Conservation (phyloP, 1,140 invertebrate species). For the Holotrichia oblita region DNA sequence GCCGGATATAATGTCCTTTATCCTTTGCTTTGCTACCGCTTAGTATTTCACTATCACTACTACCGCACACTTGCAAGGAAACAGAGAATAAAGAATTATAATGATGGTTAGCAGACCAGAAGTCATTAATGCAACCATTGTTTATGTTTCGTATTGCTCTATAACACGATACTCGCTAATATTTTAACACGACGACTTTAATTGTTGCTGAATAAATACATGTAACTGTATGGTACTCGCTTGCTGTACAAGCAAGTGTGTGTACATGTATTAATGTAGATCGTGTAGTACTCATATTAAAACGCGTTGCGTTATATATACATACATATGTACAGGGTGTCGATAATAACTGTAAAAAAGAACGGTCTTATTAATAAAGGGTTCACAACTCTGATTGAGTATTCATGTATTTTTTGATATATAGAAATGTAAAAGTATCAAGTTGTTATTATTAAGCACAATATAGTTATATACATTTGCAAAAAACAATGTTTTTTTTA, state of each 20-base stretch:
- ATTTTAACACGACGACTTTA: constrained; percentile 5
- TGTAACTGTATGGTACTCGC: neutral
- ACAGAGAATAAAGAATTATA: constrained; percentile 25
- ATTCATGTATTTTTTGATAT: too few species aligned
- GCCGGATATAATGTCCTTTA: constrained; percentile 7
- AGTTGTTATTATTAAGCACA: too few species aligned
- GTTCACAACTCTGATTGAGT: too few species aligned
- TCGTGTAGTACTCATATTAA: too few species aligned
- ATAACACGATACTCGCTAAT: constrained; percentile 10
- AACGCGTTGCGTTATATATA: too few species aligned
- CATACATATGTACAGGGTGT: too few species aligned
- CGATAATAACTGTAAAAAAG: too few species aligned
- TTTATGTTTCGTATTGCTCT: neutral
- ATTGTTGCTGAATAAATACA: constrained; percentile 9
- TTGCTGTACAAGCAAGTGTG: neutral
- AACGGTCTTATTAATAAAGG: too few species aligned
- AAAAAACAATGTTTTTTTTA: too few species aligned
- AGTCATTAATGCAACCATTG: neutral
- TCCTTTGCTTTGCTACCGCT: neutral
- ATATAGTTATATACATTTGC: too few species aligned
- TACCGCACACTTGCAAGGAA: constrained; percentile 16
- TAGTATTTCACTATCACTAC: neutral
- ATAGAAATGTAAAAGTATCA: too few species aligned
- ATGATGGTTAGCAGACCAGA: constrained; percentile 16
- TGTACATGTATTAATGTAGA: too few species aligned